Percentiles rank a stretch among this genome's conserved stretches.
phyloP scores from a whole-genome alignment of 2,888 invertebrate genomes.

The Calephelis perditalis region DNA sequence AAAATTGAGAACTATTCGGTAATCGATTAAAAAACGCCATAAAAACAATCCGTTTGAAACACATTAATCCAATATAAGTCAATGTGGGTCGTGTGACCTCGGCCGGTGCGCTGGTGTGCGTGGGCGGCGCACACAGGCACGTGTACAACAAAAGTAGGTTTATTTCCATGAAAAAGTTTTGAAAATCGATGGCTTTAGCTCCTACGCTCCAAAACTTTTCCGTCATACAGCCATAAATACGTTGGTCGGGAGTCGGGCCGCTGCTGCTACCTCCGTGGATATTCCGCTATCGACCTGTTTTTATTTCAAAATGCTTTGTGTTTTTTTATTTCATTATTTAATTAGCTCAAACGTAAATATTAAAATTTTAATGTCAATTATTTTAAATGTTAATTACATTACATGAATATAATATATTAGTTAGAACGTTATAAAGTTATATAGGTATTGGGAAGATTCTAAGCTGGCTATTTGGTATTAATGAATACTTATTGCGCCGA shows the following conservation, averaged over 20 bases:
- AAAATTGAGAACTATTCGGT: too few species aligned
- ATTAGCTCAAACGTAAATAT: too few species aligned
- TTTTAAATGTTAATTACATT: too few species aligned
- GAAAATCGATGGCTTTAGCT: conserved; percentile 79
- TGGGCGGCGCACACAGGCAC: conserved; percentile 44
- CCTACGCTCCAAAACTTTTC: conserved; percentile 74
- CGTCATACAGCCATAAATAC: conserved; percentile 76
- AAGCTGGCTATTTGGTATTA: too few species aligned
- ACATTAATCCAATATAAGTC: conserved; percentile 28
- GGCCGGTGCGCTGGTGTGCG: conserved; percentile 49
- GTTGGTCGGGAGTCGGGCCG: conserved; percentile 38
- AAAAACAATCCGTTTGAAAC: conserved; percentile 20
- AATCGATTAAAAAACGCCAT: background rate
- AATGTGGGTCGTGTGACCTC: conserved; percentile 58
- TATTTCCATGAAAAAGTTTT: conserved; percentile 80
- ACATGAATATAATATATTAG: too few species aligned
- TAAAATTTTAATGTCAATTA: too few species aligned
- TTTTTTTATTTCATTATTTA: background rate
- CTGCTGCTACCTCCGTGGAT: conserved; percentile 49
- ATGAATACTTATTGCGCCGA: too few species aligned
- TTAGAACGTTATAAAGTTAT: too few species aligned
- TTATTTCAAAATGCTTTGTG: conserved; percentile 33
- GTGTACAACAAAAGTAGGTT: conserved; percentile 73
- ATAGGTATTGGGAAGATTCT: too few species aligned
- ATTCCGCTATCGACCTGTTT: conserved; percentile 28